Conservation (phyloP, 2,888 invertebrate genomes). For the Biston betularia region DNA sequence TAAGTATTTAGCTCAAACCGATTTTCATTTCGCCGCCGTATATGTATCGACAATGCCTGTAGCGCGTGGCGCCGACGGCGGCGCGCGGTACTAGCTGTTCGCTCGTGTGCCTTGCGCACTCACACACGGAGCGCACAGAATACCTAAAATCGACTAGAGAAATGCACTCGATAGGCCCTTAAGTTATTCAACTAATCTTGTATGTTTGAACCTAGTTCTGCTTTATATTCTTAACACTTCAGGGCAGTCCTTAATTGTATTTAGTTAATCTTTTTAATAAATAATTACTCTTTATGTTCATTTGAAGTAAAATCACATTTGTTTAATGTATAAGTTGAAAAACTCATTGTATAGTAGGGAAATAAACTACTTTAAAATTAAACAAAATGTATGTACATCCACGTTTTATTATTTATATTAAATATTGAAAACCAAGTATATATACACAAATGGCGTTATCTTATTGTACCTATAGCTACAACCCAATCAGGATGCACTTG, state of each 20-base stretch:
- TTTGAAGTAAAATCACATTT: background rate
- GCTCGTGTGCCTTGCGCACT: no score
- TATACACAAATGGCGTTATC: conserved; percentile 52
- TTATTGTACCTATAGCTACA: conserved; percentile 79
- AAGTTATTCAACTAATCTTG: background rate
- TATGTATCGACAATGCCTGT: no score
- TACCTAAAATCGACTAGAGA: no score
- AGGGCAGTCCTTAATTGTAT: background rate
- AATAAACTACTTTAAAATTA: conserved; percentile 11
- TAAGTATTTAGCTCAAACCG: no score
- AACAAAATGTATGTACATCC: conserved; percentile 1
- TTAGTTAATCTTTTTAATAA: background rate
- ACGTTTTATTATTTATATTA: conserved; percentile 22
- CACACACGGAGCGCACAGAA: no score
- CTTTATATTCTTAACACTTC: no score
- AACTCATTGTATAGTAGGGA: background rate
- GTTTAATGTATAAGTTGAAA: background rate
- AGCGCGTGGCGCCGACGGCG: no score
- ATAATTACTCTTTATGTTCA: background rate
- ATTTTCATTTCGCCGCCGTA: no score
- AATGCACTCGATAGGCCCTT: no score
- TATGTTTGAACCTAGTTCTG: background rate
- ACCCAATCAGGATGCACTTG: conserved; percentile 83
- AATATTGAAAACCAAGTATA: conserved; percentile 21
- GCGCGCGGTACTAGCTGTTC: no score